A percentile compares a stretch with the other conserved stretches of the same genome.
Evolutionary conservation across 2,888 invertebrate genomes (phyloP).

Genomic region (Ametastegia equiseti): DNA sequence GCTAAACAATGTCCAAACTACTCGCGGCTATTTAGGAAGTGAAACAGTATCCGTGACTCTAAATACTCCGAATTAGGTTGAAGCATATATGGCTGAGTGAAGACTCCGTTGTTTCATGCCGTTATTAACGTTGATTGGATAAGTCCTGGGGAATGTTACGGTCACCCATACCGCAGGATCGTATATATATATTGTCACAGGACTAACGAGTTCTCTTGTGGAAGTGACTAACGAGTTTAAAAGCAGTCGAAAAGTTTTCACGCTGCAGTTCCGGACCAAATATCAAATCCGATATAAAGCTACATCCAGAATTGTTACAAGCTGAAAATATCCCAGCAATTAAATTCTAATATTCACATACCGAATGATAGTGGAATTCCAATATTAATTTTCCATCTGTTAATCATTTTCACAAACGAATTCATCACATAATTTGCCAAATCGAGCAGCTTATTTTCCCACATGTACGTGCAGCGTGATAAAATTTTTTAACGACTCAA

Average conservation of each 20-base stretch:
- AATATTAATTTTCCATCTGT: too few species aligned
- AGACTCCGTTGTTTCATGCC: background rate
- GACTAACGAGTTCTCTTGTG: conserved; percentile 23
- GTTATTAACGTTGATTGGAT: conserved; percentile 25
- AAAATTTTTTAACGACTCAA: background rate
- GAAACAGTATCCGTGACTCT: background rate
- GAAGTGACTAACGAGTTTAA: conserved; percentile 29
- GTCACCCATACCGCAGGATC: background rate
- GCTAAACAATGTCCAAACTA: background rate
- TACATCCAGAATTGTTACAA: background rate
- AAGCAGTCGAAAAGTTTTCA: background rate
- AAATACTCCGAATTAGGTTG: background rate
- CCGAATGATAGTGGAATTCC: too few species aligned
- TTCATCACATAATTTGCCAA: background rate
- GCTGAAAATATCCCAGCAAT: background rate
- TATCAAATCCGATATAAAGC: background rate
- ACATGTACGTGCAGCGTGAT: background rate
- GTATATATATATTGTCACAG: conserved; percentile 8
- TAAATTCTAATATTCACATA: too few species aligned
- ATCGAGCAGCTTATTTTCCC: background rate
- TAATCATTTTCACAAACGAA: too few species aligned
- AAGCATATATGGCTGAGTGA: background rate
- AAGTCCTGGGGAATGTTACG: background rate
- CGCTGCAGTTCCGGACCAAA: background rate
- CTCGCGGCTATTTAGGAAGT: background rate